Percentiles rank a stretch among this genome's conserved stretches.
Evolutionary conservation across 2,113 vertebrate species (phyloP).

Genomic region (Phaethon lepturus): DNA sequence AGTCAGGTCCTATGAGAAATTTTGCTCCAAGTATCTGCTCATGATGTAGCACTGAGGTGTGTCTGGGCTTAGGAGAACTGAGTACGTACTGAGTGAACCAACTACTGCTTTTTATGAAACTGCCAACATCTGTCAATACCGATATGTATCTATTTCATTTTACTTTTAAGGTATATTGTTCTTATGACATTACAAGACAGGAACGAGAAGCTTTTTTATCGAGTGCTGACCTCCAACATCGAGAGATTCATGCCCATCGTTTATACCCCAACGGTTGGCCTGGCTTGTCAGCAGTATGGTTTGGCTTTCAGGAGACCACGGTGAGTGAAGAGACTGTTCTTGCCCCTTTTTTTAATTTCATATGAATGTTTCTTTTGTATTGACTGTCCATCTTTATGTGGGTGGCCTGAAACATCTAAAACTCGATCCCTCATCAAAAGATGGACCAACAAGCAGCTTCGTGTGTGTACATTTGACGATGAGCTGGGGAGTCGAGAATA

Average conservation of each 20-base stretch:
- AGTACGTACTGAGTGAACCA: background rate
- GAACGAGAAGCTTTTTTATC: slow-evolving; percentile 97
- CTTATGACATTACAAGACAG: slow-evolving; percentile 98
- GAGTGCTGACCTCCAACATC: slow-evolving; percentile 91
- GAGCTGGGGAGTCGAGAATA: background rate
- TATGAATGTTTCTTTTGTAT: slow-evolving; percentile 1
- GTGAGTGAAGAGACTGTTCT: slow-evolving; percentile 74
- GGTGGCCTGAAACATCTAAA: slow-evolving; percentile 1
- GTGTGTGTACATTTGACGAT: background rate
- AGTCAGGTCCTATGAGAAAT: background rate
- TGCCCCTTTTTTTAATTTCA: background rate
- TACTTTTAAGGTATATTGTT: slow-evolving; percentile 87
- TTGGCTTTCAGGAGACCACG: slow-evolving; percentile 94
- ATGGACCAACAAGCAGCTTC: background rate
- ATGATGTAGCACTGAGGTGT: background rate
- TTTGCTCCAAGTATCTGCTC: background rate
- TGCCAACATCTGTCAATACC: background rate
- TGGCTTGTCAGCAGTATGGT: slow-evolving; percentile 97
- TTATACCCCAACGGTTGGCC: slow-evolving; percentile 93
- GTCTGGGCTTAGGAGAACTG: background rate
- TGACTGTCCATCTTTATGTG: background rate
- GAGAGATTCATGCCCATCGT: slow-evolving; percentile 98
- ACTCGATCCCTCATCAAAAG: background rate
- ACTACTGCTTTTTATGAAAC: background rate
- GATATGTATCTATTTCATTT: background rate